Conservation (phyloP, 2,888 invertebrate genomes). For the Zaprionus obscuricornis region DNA sequence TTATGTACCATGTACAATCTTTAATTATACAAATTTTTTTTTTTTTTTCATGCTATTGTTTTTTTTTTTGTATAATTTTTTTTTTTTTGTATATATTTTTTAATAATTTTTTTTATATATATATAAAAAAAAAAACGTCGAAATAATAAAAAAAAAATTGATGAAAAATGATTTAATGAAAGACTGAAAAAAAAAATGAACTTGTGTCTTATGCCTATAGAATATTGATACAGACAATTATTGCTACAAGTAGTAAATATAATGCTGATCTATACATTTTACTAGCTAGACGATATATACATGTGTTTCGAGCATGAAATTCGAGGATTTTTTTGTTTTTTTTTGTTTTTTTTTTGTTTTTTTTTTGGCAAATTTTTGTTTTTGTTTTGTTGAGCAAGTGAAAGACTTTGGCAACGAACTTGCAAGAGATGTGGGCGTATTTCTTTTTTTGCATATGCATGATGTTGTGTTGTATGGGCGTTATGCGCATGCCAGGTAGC, state of each 20-base stretch:
- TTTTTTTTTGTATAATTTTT: not conserved
- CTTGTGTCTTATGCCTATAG: no score
- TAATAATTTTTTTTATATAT: not conserved
- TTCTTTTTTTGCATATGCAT: conserved; percentile 7
- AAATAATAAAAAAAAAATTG: not conserved
- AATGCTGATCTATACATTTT: no score
- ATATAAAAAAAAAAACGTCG: not conserved
- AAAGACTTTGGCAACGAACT: conserved; percentile 51
- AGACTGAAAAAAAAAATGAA: not conserved
- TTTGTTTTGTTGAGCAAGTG: not conserved
- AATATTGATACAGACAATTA: no score
- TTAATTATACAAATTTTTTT: not conserved
- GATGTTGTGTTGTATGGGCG: conserved; percentile 30
- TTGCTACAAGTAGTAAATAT: no score
- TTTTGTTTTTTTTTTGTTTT: no score
- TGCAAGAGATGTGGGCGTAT: conserved; percentile 26
- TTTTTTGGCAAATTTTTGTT: no score
- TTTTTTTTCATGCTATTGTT: not conserved
- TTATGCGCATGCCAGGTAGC: conserved; percentile 46
- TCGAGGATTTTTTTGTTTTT: not conserved
- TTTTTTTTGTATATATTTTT: not conserved
- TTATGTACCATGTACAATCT: not conserved
- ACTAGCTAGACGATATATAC: no score
- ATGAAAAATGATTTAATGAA: not conserved
- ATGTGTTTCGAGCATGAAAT: no score